Base-by-base conservation (phyloP, 2,113 vertebrate species). In the Seriola quinqueradiata region DNA sequence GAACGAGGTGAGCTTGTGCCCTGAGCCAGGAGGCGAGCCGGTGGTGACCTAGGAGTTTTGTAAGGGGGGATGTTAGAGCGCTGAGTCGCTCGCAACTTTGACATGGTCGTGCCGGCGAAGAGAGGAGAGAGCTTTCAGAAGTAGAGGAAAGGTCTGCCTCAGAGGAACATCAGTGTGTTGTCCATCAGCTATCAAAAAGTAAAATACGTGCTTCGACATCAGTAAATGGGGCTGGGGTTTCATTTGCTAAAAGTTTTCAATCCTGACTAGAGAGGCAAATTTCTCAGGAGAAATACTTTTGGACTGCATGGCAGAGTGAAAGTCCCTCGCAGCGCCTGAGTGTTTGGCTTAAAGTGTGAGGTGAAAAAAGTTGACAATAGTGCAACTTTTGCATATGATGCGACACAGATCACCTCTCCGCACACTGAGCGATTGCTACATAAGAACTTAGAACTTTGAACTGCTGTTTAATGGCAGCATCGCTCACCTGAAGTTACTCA, bases 51-150 rank as follows among this genome's bases (percentile, higher is more conserved):
- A 40, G 44, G 70, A 70, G 46, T 64, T 75, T 57, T 75, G 40
- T 55, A 32, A 68, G 38, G 50, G 55, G 69, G 40, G 36, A 38
- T 48, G 70, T 67, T 48, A 21, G 46, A 76, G 42, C 1, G 75
- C 66, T 68, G 61, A 79, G 75, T n/a, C 5, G 23, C 59, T 80
- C 54, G 61, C 19, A 57, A 11, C 79, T 82, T 77, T 70, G 65
- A 67, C 63, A 19, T 2, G 58, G 65, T 63, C 61, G 59, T 13
- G 44, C 23, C 34, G 57, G 0, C 36, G 59, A 46, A 38, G 78
- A 25, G 38, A 11, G 40, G 10, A 8, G 63, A 10, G 21, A 54
- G 32, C 36, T 67, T 21, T 48, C 8, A 38, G 46, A 77, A 25
- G 65, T 7, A 40, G 67, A 61, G 42, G 58, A 67, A 70, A 60